Evolutionary conservation across 2,113 vertebrate genomes (phyloP), one percentile per base, ranked within the genome.

Genomic region (Oreochromis spilurus): DNA sequence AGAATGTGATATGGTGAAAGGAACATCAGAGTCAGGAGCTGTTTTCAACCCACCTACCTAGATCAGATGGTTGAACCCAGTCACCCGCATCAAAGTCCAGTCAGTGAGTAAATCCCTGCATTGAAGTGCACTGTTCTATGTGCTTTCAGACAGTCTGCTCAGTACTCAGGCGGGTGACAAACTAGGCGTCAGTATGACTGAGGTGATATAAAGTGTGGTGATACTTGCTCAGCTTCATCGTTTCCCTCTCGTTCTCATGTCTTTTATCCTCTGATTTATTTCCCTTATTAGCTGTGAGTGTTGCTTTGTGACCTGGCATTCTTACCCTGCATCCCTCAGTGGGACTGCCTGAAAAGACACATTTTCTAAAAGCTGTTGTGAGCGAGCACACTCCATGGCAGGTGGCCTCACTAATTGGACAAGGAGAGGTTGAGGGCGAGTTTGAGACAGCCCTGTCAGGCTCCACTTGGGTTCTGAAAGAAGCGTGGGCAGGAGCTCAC

Each of bases 331-430:
- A 1, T 80, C 77, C 24, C 57, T 86, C 45, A 60, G 81, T 7
- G 1, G 65, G 29, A 34, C 52, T 3, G 62, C 26, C 75, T 85
- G 60, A 65, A 85, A 62, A 89, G 80, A 86, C 55, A 43, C 53
- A 82, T 87, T 86, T 38, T 55, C 53, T 72, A 84, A 75, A 75
- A 75, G 70, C 43, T 75, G 81, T 86, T 77, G 62, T n/a, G 58
- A 82, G 81, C 36, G 40, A 85, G 52, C n/a, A 3, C 80, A 36
- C 88, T 81, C 60, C 10, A 8, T 82, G 77, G 87, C 34, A 17
- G 83, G 31, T 79, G 62, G 81, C 77, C 65, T 62, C 7, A 9
- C 48, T 94, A 92, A 95, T 93, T 95, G 93, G 82, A 85, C 53
- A 60, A 82, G 79, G 38, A 87, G 79, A 90, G 82, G 80, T 75